A percentile compares a stretch with the other conserved stretches of the same genome.
These are phyloP conservation scores for Scotopteryx bipunctaria DNA, from an alignment of 2,888 invertebrate genomes.

Conservation along the genomic window DNA sequence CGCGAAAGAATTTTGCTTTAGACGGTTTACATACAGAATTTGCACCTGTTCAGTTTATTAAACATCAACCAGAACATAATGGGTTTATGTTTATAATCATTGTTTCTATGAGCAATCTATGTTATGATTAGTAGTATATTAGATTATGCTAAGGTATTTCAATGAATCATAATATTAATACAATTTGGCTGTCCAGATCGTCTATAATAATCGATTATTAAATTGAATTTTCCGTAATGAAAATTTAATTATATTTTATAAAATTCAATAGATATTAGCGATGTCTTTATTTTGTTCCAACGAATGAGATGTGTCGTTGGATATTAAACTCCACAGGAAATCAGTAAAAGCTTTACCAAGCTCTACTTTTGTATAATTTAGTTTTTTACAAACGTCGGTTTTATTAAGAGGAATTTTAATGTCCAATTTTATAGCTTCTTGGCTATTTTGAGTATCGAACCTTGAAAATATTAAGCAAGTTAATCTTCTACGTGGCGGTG, in stretches of 20 bases:
- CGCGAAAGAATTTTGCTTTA: too few species aligned
- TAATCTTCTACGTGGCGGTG: constrained; percentile 49
- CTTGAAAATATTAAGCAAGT: constrained; percentile 37
- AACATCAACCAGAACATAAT: neutral
- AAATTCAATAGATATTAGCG: too few species aligned
- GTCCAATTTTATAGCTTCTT: constrained; percentile 23
- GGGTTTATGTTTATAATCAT: constrained; percentile 3
- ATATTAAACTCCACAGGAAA: constrained; percentile 3
- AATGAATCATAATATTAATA: neutral
- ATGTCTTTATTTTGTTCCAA: too few species aligned
- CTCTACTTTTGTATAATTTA: neutral
- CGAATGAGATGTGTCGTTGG: too few species aligned
- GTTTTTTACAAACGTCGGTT: constrained; percentile 6
- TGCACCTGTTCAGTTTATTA: neutral
- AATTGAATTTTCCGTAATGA: too few species aligned
- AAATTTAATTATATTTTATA: too few species aligned
- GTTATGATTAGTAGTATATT: constrained; percentile 1
- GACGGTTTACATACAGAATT: too few species aligned
- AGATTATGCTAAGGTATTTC: neutral
- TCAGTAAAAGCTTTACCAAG: neutral
- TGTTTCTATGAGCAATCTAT: constrained; percentile 2
- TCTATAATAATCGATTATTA: too few species aligned
- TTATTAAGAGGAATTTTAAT: constrained; percentile 28
- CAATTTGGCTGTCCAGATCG: neutral
- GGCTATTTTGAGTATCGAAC: constrained; percentile 14